Evolutionary conservation across 2,113 vertebrate genomes (phyloP), one percentile per base, ranked within the genome.

Genomic region (Pterocles orientalis): DNA sequence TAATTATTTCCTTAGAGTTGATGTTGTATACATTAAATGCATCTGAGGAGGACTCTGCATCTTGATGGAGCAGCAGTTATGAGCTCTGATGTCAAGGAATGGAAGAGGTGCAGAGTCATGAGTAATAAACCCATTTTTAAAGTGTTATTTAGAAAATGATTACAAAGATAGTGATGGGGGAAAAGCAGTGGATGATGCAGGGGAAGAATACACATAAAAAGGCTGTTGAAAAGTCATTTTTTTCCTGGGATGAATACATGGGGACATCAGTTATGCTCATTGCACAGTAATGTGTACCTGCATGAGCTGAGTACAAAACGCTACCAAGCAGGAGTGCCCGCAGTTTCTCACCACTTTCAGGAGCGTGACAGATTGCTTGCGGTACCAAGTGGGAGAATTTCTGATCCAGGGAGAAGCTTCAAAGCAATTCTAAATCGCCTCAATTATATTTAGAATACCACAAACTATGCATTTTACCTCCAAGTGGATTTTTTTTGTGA

Each of bases 31-130:
- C 33, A 62, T 89, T 86, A 87, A 92, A 92, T 76, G 18, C 7
- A 3, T 85, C 73, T 47, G n/a, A 82, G 58, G 23, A 86, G 16
- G 47, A 76, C 58, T 70, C 64, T 89, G 53, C 34, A 29, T 82
- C 54, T 85, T 50, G 54, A 79, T 19, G 4, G 36, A 92, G 23
- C 47, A 71, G 48, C n/a, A 81, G 47, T 92, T 92, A 86, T 58
- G 82, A 96, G 24, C 51, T 88, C 33, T 94, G 75, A 83, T 31
- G 18, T 81, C 51, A 94, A 82, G 62, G 56, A 90, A 93, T 18
- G 23, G 88, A 78, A 76, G 53, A 86, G 28, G 33, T n/a, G 7
- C 25, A 26, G 45, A 94, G 24, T 89, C 81, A 82, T 14, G 19
- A 64, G 64, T 61, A 92, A 45, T 43, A 91, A 69, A 91, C 47